These are phyloP conservation scores for Gisinianus flammeolus DNA, from an alignment of 2,888 invertebrate genomes.

Conservation along the genomic window DNA sequence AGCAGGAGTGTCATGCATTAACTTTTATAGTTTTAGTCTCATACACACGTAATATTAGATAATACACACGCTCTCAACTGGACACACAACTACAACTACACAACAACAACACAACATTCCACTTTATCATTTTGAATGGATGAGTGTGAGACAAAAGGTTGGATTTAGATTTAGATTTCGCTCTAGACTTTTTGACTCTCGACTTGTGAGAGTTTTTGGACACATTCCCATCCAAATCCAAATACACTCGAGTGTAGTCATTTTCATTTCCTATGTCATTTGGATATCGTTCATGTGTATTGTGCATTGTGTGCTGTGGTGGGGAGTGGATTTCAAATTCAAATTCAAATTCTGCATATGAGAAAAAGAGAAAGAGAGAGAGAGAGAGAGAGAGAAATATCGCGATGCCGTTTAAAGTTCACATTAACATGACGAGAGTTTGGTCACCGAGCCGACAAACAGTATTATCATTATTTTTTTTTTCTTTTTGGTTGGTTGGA, in stretches of 20 bases:
- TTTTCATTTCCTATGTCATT: background rate
- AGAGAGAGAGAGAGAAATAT: constrained; percentile 9
- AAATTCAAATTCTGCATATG: too few species aligned
- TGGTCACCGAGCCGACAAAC: constrained; percentile 31
- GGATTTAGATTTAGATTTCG: background rate
- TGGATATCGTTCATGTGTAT: too few species aligned
- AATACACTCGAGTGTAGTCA: too few species aligned
- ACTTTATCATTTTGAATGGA: too few species aligned
- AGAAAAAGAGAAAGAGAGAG: background rate
- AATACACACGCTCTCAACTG: too few species aligned
- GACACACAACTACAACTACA: too few species aligned
- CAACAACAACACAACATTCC: too few species aligned
- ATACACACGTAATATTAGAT: too few species aligned
- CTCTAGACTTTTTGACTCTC: background rate
- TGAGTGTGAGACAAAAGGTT: constrained; percentile 26
- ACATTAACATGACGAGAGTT: background rate
- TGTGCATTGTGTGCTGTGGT: background rate
- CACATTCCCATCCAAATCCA: background rate
- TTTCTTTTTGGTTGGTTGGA: too few species aligned
- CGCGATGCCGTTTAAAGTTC: background rate
- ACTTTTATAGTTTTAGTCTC: constrained; percentile 19
- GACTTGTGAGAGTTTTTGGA: background rate
- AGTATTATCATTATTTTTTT: too few species aligned
- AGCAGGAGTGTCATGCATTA: constrained; percentile 18
- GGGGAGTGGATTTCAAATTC: too few species aligned